phyloP scores from a whole-genome alignment of 1,140 invertebrate genomes.

The Ectropis grisescens region DNA sequence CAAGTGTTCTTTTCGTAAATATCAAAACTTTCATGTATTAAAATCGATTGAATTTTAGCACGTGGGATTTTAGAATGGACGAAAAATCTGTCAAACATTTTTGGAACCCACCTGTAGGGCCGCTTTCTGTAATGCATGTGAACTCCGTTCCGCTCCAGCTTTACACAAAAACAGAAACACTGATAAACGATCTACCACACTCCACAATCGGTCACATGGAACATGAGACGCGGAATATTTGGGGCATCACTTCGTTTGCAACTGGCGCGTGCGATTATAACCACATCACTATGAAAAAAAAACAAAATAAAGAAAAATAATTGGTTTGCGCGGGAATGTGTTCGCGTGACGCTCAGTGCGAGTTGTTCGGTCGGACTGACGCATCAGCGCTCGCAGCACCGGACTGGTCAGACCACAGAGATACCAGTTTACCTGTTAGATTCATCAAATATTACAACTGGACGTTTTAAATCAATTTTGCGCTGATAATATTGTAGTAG shows the following conservation, averaged over 20 bases:
- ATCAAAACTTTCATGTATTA: too few species aligned
- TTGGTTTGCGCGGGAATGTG: conserved; percentile 9
- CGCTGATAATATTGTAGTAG: too few species aligned
- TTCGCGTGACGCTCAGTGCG: conserved; percentile 15
- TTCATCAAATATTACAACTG: too few species aligned
- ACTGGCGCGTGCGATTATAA: conserved; percentile 1
- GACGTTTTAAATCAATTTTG: too few species aligned
- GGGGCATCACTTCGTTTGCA: conserved; percentile 18
- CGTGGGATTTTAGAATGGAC: too few species aligned
- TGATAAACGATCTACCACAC: conserved; percentile 12
- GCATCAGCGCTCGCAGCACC: conserved; percentile 43
- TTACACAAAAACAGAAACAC: conserved; percentile 33
- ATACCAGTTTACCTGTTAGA: too few species aligned
- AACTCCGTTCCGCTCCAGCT: conserved; percentile 58
- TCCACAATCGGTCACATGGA: conserved; percentile 20
- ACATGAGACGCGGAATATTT: conserved; percentile 10
- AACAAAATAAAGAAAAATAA: conserved; percentile 11
- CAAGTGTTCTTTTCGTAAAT: too few species aligned
- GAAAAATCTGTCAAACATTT: too few species aligned
- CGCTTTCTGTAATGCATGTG: conserved; percentile 68
- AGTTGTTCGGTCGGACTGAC: conserved; percentile 40
- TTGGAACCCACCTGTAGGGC: conserved; percentile 44
- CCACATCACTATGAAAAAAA: conserved; percentile 6
- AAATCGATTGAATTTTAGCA: too few species aligned
- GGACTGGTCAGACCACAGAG: too few species aligned